Evolutionary conservation across 1,140 invertebrate species (phyloP), one percentile per base, ranked within the genome.

Genomic region (Drosophila murphyi): DNA sequence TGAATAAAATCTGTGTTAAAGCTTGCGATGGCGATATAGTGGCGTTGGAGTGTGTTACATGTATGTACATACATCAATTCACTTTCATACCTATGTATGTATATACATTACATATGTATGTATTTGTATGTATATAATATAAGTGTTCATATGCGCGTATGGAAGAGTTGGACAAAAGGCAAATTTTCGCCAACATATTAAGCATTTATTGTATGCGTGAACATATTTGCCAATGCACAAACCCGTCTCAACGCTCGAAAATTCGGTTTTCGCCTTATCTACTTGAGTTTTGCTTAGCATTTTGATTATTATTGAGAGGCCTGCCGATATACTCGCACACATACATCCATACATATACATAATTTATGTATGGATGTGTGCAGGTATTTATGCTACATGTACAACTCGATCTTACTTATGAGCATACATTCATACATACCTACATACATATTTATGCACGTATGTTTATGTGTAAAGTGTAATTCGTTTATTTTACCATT

Each of bases 21-120:
- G 32, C 29, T 68, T 28, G 37, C 41, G 54, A 62, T 52, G 20
- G 47, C 54, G 39, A 67, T 37, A 60, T 31, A 52, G 64, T 60
- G 71, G 41, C 45, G 57, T 62, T 62, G 65, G 57, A 74, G 56
- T 62, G 50, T 74, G 57, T 70, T 72, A 64, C 68, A 76, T 71
- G 76, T 78, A 76, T 63, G 63, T 75, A 75, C 61, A 67, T 76
- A 56, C 76, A 76, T 65, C 39, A 43, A 62, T 72, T 62, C 48
- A 56, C 57, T 60, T 72, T 62, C 59, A 37, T 72, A 60, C 45
- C 39, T 71, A 39, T 32, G 31, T 48, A 55, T 55, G 35, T 39
- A 37, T 32, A 57, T 57, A 57, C 55, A 56, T 55, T 57, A 57
- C 55, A 56, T 55, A 54, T 43, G 29, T 37, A 51, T 43, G 37